A percentile compares a stretch with the other conserved stretches of the same genome.
These are phyloP conservation scores for Phenganax marumi DNA, from an alignment of 92 coral and sea anemone species.

Conservation along the genomic window DNA sequence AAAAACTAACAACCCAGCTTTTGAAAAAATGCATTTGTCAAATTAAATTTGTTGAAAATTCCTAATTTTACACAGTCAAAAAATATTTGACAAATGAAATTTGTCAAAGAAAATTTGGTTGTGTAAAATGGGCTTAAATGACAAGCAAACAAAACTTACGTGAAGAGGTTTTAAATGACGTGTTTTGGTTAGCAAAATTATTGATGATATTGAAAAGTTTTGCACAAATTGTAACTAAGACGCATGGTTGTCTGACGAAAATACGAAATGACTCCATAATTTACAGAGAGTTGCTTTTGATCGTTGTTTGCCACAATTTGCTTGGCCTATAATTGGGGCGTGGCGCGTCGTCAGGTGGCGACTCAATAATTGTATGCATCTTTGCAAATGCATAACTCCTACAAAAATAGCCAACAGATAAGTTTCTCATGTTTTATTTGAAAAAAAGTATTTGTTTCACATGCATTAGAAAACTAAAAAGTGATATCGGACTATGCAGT, in stretches of 20 bases:
- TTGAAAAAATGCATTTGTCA: no score
- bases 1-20: no score
- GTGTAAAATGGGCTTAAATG: no score
- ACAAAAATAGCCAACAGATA: background rate
- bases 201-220: constrained; percentile 3
- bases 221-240: background rate
- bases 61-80: no score
- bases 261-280: background rate
- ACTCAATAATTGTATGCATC: background rate
- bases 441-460: background rate
- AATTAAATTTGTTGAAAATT: no score
- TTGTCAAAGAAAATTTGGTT: no score
- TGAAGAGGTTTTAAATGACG: background rate
- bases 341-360: constrained; percentile 1
- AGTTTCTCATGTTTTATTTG: constrained; percentile 6
- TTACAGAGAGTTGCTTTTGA: background rate
- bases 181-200: background rate
- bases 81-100: no score
- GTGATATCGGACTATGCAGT: background rate
- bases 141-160: background rate
- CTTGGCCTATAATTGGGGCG: constrained; percentile 7
- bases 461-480: background rate
- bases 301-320: background rate
- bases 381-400: constrained; percentile 1
- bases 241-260: background rate